Conservation (phyloP, 2,113 vertebrate species). For the Probosciger aterrimus region DNA sequence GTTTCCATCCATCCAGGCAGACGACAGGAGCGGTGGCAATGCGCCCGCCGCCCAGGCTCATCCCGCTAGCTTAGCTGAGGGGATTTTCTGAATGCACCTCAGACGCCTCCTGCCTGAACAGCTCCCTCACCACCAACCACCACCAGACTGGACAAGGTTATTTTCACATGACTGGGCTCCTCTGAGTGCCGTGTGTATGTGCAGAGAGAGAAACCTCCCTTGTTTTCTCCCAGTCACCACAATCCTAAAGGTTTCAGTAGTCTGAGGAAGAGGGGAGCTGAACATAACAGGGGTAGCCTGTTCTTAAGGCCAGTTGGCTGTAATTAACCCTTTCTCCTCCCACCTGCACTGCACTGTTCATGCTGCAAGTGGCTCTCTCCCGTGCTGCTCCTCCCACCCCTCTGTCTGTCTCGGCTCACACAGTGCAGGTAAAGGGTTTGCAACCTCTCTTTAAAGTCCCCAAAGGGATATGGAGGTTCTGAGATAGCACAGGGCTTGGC, state of each 20-base stretch:
- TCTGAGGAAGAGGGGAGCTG: neutral
- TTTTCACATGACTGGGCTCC: neutral
- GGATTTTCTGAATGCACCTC: neutral
- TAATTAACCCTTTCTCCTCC: neutral
- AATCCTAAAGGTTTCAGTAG: neutral
- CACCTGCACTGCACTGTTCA: neutral
- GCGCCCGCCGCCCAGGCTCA: neutral
- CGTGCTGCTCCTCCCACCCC: neutral
- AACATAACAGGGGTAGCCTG: fast-evolving
- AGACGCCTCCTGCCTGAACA: neutral
- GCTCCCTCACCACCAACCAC: neutral
- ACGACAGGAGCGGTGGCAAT: neutral
- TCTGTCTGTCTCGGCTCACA: neutral
- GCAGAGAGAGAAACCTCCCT: neutral
- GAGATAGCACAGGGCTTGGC: neutral
- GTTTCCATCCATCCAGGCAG: neutral
- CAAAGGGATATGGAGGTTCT: neutral
- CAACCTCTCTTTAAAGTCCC: neutral
- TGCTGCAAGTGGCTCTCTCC: neutral
- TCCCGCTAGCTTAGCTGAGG: neutral
- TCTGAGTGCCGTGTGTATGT: fast-evolving
- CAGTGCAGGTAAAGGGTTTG: neutral
- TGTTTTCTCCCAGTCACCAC: neutral
- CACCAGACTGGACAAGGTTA: neutral
- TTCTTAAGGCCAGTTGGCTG: neutral